Base-by-base conservation (phyloP, 2,113 vertebrate species). In the Pelecanus crispus region DNA sequence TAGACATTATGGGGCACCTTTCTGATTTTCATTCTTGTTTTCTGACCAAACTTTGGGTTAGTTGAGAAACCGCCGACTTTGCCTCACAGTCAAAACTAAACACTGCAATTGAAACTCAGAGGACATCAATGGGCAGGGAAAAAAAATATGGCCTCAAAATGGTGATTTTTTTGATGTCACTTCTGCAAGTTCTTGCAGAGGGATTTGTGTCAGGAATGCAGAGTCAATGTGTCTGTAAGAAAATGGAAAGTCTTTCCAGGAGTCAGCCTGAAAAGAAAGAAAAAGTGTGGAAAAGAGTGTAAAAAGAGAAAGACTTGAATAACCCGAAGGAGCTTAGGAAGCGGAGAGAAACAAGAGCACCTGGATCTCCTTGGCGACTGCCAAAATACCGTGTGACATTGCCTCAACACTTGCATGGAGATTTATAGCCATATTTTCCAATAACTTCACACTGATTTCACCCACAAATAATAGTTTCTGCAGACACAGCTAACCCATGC, bases 11-110 rank as follows among this genome's bases (percentile, higher is more conserved):
- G 25, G 58, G 84, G 74, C 3, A 2, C 56, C 62, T 87, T 87
- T 91, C 66, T 84, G 77, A 28, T 70, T 91, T 94, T 86, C 45
- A 62, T 84, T 94, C 73, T 81, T 90, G 59, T 88, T 91, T 66
- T 85, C 78, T 85, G n/a, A 95, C 67, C 36, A 4, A 13, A 72
- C 78, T 92, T 58, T 80, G 70, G 63, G 61, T 94, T 92, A 89
- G 52, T 85, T 3, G 20, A 36, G 49, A 92, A 89, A 68, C 34
- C 0, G 0, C 44, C 40, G 32, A 17, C 70, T 56, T 93, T 70
- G 81, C 45, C 49, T 90, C 70, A 77, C 36, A 87, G 66, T 75
- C 62, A 95, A 79, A 94, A 75, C 67, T 91, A 86, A 91, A 66
- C 49, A 61, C 71, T 56, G 36, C 59, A 85, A n/a, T 91, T 97